These are phyloP conservation scores for Seira musarum DNA, from an alignment of 2,888 invertebrate genomes.

Conservation along the genomic window DNA sequence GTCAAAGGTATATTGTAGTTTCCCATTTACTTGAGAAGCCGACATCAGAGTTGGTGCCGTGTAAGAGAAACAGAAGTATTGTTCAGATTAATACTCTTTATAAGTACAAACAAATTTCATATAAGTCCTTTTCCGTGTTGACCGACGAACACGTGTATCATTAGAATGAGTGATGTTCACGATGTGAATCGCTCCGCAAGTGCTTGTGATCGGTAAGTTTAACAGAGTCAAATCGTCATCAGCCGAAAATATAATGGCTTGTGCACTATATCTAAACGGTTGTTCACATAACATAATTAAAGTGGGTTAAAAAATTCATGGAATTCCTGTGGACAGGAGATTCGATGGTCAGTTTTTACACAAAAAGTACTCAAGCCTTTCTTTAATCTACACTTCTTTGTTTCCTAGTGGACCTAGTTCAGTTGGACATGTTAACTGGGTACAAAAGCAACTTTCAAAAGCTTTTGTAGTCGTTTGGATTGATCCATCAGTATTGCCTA, in stretches of 20 bases:
- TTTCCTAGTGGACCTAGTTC: constrained; percentile 20
- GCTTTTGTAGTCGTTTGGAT: constrained; percentile 30
- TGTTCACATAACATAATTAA: background rate
- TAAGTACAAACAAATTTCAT: too few species aligned
- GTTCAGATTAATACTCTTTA: too few species aligned
- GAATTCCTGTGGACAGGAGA: constrained; percentile 33
- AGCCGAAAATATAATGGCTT: constrained; percentile 27
- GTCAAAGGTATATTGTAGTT: constrained; percentile 30
- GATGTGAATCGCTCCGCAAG: background rate
- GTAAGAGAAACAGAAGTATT: background rate
- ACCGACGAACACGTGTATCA: too few species aligned
- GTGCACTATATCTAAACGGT: background rate
- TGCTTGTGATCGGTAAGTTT: background rate
- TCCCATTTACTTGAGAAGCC: constrained; percentile 21
- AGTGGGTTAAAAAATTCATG: background rate
- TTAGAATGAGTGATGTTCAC: too few species aligned
- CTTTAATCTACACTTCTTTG: constrained; percentile 18
- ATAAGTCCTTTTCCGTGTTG: too few species aligned
- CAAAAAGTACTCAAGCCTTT: constrained; percentile 15
- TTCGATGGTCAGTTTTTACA: constrained; percentile 1
- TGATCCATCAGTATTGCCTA: constrained; percentile 20
- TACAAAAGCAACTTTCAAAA: background rate
- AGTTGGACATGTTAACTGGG: background rate
- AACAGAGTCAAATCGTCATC: background rate
- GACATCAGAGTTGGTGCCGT: constrained; percentile 6